Conservation (phyloP, 2,113 vertebrate species). For the Mugil cephalus region DNA sequence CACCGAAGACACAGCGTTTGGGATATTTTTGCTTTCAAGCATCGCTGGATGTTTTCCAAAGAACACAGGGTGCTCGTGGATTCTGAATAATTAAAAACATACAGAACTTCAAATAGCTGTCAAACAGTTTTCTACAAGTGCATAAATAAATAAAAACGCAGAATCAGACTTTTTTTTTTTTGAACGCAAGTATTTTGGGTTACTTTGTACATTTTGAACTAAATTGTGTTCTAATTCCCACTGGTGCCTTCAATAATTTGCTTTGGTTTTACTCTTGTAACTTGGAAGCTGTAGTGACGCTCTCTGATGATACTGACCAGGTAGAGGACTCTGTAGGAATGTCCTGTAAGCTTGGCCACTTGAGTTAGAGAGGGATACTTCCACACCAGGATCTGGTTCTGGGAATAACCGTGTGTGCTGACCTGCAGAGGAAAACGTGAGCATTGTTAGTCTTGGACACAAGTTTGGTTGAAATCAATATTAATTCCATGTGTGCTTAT, state of each 20-base stretch:
- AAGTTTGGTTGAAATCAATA: too few relatives aligned
- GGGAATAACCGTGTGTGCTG: slow-evolving; percentile 98
- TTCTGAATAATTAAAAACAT: not conserved
- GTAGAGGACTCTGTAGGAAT: slow-evolving; percentile 96
- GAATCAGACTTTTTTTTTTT: not conserved
- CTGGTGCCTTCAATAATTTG: not conserved
- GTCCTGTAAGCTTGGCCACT: slow-evolving; percentile 97
- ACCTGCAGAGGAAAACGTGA: slow-evolving; percentile 82
- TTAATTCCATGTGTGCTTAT: too few relatives aligned
- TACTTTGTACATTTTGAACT: too few relatives aligned
- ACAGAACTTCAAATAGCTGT: not conserved
- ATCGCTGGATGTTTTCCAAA: too few relatives aligned
- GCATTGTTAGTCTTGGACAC: not conserved
- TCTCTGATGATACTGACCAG: slow-evolving; percentile 84
- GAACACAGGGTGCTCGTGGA: not conserved
- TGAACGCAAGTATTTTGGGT: not conserved
- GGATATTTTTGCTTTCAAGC: too few relatives aligned
- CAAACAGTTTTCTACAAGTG: not conserved
- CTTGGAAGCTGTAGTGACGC: not conserved
- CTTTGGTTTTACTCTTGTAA: not conserved
- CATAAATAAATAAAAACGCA: not conserved
- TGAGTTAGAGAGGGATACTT: slow-evolving; percentile 98
- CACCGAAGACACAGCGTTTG: not conserved
- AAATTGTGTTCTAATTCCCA: not conserved
- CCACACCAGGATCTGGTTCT: slow-evolving; percentile 99